Percentiles rank a stretch among this genome's conserved stretches.
Conservation (phyloP, 2,888 invertebrate genomes). For the Sipha maydis region DNA sequence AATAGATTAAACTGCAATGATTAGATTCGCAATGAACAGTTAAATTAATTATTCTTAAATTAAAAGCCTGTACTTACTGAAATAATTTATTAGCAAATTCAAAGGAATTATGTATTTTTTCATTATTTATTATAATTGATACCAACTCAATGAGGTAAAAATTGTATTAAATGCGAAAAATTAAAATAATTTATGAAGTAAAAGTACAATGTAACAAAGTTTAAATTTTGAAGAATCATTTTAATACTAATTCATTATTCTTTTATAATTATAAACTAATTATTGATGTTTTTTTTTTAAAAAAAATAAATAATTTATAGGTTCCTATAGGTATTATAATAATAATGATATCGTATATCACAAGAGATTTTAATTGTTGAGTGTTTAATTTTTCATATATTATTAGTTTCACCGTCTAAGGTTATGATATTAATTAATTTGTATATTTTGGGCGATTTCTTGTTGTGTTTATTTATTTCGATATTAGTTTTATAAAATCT, state of each 20-base stretch:
- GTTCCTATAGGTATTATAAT: too few species aligned
- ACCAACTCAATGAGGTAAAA: neutral
- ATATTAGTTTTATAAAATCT: too few species aligned
- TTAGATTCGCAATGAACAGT: neutral
- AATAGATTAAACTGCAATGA: constrained; percentile 13
- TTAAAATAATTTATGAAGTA: neutral
- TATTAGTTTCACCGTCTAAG: too few species aligned
- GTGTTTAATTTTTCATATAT: too few species aligned
- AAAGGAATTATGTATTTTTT: neutral
- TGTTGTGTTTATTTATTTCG: too few species aligned
- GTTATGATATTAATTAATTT: too few species aligned
- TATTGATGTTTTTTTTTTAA: neutral
- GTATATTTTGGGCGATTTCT: too few species aligned
- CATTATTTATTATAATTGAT: neutral
- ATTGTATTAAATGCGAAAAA: neutral
- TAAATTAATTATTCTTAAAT: constrained; percentile 1
- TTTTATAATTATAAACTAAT: neutral
- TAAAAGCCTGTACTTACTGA: neutral
- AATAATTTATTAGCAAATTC: neutral
- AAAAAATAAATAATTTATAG: neutral
- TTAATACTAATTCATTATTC: neutral
- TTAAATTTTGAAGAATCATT: neutral
- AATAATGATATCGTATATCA: too few species aligned
- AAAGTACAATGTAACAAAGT: neutral
- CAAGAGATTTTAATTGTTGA: too few species aligned